Evolutionary conservation across 2,113 vertebrate species (phyloP).

Genomic region (Pristiophorus japonicus): DNA sequence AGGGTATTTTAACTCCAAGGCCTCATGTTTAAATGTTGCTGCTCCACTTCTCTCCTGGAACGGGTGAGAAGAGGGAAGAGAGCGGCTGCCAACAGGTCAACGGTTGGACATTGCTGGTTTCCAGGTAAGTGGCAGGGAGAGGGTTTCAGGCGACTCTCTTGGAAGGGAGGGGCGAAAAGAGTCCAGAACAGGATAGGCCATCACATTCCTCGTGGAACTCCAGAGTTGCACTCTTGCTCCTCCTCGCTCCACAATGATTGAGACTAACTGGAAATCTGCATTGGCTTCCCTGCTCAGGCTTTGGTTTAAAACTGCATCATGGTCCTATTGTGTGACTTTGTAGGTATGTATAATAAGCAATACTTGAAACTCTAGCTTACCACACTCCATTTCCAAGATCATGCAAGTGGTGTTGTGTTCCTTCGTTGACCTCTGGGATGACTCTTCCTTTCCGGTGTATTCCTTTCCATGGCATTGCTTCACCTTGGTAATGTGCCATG

Average conservation of each 20-base stretch:
- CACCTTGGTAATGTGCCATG: no score
- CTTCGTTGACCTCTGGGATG: no score
- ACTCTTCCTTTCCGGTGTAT: no score
- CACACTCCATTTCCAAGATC: not conserved
- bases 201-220: not conserved
- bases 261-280: not conserved
- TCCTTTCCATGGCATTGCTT: no score
- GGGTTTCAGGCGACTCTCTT: not conserved
- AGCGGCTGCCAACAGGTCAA: not conserved
- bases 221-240: not conserved
- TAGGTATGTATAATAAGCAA: not conserved
- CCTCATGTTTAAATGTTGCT: not conserved
- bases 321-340: no score
- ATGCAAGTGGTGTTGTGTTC: no score
- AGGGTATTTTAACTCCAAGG: not conserved
- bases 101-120: not conserved
- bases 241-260: not conserved
- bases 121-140: not conserved
- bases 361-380: not conserved
- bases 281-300: not conserved
- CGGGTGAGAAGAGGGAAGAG: not conserved
- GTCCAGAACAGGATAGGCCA: not conserved
- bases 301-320: not conserved
- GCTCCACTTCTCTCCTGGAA: not conserved
- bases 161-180: not conserved